Conservation (phyloP, 2,888 invertebrate species). For the Chymomyza procnemis region DNA sequence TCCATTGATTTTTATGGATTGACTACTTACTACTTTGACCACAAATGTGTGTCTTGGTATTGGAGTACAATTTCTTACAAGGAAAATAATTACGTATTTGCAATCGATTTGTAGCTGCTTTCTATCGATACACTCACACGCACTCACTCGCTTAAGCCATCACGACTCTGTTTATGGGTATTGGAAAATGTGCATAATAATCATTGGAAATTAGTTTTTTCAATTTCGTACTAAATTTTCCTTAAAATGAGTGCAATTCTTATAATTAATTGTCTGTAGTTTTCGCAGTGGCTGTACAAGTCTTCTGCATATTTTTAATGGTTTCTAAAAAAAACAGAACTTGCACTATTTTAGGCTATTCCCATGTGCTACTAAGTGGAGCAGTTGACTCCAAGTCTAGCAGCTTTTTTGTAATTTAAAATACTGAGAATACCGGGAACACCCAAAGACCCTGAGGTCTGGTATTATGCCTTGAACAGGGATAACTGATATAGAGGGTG, state of each 20-base stretch:
- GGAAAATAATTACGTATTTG: not conserved
- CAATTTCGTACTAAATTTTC: not conserved
- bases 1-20: not conserved
- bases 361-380: no score
- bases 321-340: no score
- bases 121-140: no score
- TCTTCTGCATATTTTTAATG: no score
- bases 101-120: not conserved
- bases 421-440: no score
- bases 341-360: no score
- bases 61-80: not conserved
- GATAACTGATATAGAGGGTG: no score
- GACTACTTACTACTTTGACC: not conserved
- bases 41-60: not conserved
- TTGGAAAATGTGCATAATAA: not conserved
- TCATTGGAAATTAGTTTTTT: not conserved
- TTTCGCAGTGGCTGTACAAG: no score
- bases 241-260: not conserved
- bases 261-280: not conserved
- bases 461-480: no score
- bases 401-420: no score
- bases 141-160: not conserved
- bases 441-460: no score
- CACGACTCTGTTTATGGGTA: not conserved
- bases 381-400: no score